Base-by-base conservation (phyloP, 2,113 vertebrate species). In the Actinemys pallida region DNA sequence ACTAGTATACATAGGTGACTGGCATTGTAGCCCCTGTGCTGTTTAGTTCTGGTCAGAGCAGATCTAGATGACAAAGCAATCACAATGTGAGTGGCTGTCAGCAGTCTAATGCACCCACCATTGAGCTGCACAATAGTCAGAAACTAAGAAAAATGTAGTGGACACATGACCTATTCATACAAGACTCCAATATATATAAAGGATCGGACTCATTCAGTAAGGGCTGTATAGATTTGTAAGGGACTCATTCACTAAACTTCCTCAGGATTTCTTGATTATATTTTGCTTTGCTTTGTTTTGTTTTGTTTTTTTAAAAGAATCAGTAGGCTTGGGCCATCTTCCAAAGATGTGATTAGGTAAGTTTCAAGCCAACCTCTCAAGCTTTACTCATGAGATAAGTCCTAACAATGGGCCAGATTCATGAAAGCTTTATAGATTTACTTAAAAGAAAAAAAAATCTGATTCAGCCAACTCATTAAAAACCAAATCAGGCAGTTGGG, bases 351-450 rank as follows among this genome's bases (percentile, higher is more conserved):
- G 96, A 97, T 97, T 97, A 95, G 95, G 88, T 95, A 97, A 97
- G 93, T 96, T 97, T 95, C 81, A 96, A 97, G 96, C 96, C 97
- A 97, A 97, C 92, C 93, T 95, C 96, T 97, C 95, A 97, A 97
- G 96, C 96, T 97, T 97, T 97, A 96, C 95, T 97, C 95, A 93
- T 95, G 96, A 97, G 96, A 97, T 97, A 97, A 97, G 89, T 97
- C 90, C 92, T 95, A 89, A 97, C 96, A 97, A 97, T 93, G 93
- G 92, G 92, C 96, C 96, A 97, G 95, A 96, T 97, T 97, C 96
- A 96, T 96, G 96, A 96, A 96, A 96, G 96, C 96, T 95, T 95
- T 97, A 95, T 80, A 95, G 91, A 95, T 91, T 96, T 95, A 95
- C 87, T 97, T 93, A 97, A 95, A 97, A 96, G 92, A 91, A 94